phyloP scores from a whole-genome alignment of 2,113 vertebrate species.

The Aptenodytes patagonicus region DNA sequence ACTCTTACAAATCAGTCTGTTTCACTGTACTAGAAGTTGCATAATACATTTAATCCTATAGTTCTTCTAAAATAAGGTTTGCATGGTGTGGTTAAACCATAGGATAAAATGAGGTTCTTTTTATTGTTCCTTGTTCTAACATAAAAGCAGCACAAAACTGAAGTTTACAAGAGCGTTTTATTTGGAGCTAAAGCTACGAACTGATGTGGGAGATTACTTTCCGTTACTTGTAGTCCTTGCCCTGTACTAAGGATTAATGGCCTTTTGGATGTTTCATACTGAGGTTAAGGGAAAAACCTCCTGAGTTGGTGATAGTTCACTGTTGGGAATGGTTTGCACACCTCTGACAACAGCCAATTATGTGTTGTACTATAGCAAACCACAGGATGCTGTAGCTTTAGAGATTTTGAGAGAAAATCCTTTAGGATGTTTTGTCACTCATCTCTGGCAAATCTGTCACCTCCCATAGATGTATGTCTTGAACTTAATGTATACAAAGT shows the following conservation, averaged over 20 bases:
- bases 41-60: background rate
- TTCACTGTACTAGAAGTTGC: background rate
- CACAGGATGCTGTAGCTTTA: background rate
- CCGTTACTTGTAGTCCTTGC: background rate
- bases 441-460: background rate
- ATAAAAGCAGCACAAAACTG: background rate
- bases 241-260: background rate
- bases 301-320: background rate
- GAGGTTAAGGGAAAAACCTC: background rate
- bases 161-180: background rate
- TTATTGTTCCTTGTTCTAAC: background rate
- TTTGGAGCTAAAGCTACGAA: background rate
- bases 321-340: background rate
- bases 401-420: background rate
- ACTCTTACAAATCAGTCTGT: background rate
- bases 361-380: background rate
- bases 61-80: background rate
- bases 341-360: background rate
- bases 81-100: background rate
- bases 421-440: background rate
- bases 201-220: background rate
- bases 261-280: background rate
- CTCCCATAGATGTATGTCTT: background rate
- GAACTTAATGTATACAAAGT: background rate
- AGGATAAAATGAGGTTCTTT: background rate